These are phyloP conservation scores for Myzus persicae DNA, from an alignment of 1,140 invertebrate species.

Conservation along the genomic window DNA sequence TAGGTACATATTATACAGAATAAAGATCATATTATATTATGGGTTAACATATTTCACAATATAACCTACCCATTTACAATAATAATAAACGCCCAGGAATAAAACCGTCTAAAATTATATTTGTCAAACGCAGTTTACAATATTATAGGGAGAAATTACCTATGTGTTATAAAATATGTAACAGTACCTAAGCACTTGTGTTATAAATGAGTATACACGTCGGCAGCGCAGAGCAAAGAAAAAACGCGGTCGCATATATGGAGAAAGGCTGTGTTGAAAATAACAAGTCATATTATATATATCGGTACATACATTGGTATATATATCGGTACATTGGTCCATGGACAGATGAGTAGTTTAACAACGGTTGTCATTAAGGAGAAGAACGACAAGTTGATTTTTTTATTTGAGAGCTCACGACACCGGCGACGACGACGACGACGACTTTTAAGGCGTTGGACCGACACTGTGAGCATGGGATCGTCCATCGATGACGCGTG, in stretches of 20 bases:
- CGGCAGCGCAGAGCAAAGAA: not conserved
- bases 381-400: not conserved
- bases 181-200: not conserved
- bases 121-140: no score
- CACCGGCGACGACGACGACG: not conserved
- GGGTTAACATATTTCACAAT: not conserved
- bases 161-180: no score
- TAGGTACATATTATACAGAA: no score
- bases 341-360: not conserved
- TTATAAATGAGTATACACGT: not conserved
- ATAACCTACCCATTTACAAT: no score
- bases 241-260: not conserved
- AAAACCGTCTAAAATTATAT: not conserved
- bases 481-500: not conserved
- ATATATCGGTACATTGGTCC: not conserved
- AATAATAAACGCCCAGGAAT: not conserved
- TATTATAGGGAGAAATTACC: no score
- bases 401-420: conserved; percentile 1
- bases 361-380: not conserved
- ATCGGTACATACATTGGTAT: no score
- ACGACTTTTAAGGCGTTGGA: not conserved
- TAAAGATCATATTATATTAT: no score
- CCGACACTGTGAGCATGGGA: not conserved
- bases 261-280: not conserved
- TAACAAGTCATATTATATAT: not conserved